Percentiles rank a stretch among this genome's conserved stretches.
These are phyloP conservation scores for Stenolophus ochropezus DNA, from an alignment of 2,888 invertebrate genomes.

Conservation along the genomic window DNA sequence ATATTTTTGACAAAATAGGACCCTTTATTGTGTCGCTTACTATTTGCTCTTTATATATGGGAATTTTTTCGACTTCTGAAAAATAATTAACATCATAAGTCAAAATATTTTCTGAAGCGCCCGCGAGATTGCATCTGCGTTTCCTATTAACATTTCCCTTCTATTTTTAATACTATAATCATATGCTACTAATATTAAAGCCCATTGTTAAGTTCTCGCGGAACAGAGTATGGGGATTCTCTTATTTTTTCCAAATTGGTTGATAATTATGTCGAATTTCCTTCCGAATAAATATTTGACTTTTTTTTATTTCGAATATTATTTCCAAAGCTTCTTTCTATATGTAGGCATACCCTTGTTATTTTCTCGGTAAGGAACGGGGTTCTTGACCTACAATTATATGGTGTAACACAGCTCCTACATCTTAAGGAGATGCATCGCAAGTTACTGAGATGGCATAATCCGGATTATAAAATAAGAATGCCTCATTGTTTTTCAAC, in stretches of 20 bases:
- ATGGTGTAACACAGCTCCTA: constrained; percentile 66
- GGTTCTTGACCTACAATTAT: constrained; percentile 65
- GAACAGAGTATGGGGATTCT: constrained; percentile 64
- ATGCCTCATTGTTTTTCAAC: constrained; percentile 58
- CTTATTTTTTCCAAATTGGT: constrained; percentile 66
- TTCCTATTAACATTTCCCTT: background rate
- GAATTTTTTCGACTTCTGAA: background rate
- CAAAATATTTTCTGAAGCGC: background rate
- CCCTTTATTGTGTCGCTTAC: constrained; percentile 32
- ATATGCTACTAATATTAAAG: constrained; percentile 21
- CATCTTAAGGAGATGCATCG: constrained; percentile 66
- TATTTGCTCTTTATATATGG: constrained; percentile 26
- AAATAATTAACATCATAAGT: background rate
- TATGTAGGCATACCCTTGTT: constrained; percentile 68
- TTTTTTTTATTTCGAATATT: constrained; percentile 67
- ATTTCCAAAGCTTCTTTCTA: constrained; percentile 68
- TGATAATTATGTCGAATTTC: constrained; percentile 65
- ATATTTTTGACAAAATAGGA: constrained; percentile 27
- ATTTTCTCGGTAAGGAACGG: constrained; percentile 65
- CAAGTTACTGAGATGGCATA: constrained; percentile 65
- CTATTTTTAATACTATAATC: constrained; percentile 19
- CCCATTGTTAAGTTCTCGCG: constrained; percentile 66
- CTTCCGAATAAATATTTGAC: constrained; percentile 68
- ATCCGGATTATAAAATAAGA: constrained; percentile 62
- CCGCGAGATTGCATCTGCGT: background rate